Conservation (phyloP, 2,113 vertebrate species). For the Datnioides undecimradiatus region DNA sequence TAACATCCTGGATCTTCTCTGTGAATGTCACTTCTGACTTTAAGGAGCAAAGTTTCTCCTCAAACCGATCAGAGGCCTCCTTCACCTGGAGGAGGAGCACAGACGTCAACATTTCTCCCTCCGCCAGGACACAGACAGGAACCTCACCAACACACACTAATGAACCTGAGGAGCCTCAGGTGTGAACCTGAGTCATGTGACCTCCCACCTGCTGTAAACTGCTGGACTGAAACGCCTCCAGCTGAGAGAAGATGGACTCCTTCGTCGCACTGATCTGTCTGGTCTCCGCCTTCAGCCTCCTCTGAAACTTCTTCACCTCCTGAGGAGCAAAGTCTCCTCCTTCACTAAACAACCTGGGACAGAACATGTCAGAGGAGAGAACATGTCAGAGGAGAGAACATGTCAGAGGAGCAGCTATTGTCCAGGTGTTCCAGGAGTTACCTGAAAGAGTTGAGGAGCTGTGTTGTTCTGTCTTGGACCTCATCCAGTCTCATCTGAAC, state of each 20-base stretch:
- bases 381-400: not conserved
- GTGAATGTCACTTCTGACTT: conserved; percentile 55
- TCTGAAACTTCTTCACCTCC: conserved; percentile 62
- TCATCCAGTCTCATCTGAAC: conserved; percentile 31
- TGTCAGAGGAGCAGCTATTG: no score
- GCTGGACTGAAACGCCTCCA: conserved; percentile 54
- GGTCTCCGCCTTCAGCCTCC: conserved; percentile 43
- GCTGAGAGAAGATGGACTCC: conserved; percentile 42
- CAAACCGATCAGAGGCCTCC: conserved; percentile 8
- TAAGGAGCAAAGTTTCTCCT: conserved; percentile 58
- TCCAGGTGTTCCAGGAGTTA: conserved; percentile 13
- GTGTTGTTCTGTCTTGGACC: not conserved
- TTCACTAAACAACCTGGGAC: conserved; percentile 73
- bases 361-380: conserved; percentile 13
- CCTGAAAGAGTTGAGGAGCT: conserved; percentile 68
- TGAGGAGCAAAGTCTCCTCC: conserved; percentile 61
- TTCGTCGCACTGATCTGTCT: conserved; percentile 29
- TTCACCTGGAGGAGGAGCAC: conserved; percentile 55
- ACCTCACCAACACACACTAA: no score
- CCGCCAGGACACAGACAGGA: no score
- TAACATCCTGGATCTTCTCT: conserved; percentile 23
- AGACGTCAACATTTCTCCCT: no score
- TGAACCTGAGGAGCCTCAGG: no score
- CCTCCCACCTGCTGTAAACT: conserved; percentile 71
- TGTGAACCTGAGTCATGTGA: no score